Percentiles rank a stretch among this genome's conserved stretches.
These are phyloP conservation scores for Pachymerium ferrugineum DNA, from an alignment of 2,888 invertebrate species.

Conservation along the genomic window DNA sequence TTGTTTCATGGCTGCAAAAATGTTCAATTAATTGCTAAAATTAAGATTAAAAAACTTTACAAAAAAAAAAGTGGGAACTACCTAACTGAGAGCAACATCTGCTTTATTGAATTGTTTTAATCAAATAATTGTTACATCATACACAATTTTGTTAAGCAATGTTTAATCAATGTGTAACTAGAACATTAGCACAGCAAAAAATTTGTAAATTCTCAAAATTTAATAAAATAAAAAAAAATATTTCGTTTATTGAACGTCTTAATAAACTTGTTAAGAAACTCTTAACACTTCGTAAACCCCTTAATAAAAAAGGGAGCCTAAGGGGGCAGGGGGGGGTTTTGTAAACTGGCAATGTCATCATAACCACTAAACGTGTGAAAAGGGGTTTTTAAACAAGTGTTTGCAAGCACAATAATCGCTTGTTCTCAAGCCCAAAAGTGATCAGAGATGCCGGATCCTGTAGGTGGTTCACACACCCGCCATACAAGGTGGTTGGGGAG, in stretches of 20 bases:
- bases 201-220: too few relatives aligned
- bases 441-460: conserved; percentile 30
- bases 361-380: not conserved
- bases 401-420: conserved; percentile 8
- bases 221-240: too few relatives aligned
- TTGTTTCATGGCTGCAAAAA: not conserved
- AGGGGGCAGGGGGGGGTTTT: too few relatives aligned
- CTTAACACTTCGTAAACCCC: not conserved
- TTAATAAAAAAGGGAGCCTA: too few relatives aligned
- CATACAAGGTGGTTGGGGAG: conserved; percentile 27
- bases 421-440: not conserved
- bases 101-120: too few relatives aligned
- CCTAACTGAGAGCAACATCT: too few relatives aligned
- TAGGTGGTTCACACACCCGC: conserved; percentile 29
- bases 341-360: too few relatives aligned
- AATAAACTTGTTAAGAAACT: not conserved
- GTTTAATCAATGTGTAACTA: not conserved
- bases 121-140: too few relatives aligned
- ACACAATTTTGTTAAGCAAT: too few relatives aligned
- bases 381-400: not conserved
- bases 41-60: too few relatives aligned
- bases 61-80: not conserved
- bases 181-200: too few relatives aligned
- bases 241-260: too few relatives aligned
- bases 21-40: not conserved